Base-by-base conservation (phyloP, 2,888 invertebrate species). In the Callinectes sapidus region DNA sequence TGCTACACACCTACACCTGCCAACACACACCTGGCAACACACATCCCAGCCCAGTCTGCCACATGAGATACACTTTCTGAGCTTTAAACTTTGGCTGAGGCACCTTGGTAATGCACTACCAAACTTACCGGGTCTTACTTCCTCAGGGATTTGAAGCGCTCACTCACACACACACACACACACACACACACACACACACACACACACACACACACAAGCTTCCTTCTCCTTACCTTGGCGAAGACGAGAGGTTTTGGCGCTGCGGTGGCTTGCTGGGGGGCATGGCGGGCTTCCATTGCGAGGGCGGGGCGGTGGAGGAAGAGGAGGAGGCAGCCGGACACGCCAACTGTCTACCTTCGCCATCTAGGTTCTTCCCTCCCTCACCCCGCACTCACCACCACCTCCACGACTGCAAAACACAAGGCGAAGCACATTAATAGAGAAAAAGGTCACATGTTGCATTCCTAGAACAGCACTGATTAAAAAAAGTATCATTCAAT, bases 191-290 rank as follows among this genome's bases (percentile, higher is more conserved):
- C 71, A 71, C 71, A 71, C 71, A 71, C 66, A 66, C 66, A 66
- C 18, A 66, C 66, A 66, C 66, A 66, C 18, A 66, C 66, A 66
- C 66, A 66, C 71, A 71, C 71, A 71, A 8, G 28, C 0, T 14
- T 86, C 39, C 16, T 16, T n/a, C 28, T n/a, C 86, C 92, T 18
- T 39, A 92, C 92, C 92, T 92, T 92, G 92, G 90, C 48, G 90
- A 90, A 92, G 92, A 92, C 92, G 92, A 92, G 92, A 88, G 92
- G 92, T 87, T 92, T 92, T 86, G 90, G 92, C 66, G 54, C 42
- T 48, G 90, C 28, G 39, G 90, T 92, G 87, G 92, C 77, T 88
- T 48, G 88, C 28, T 39, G 71, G 88, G 87, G 87, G 16, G 87
- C 92, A 92, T 92, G 90, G 42, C 88, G 87, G 35, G 48, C 88